Evolutionary conservation across 2,797 vertebrate species (phyloP).

Genomic region (Alauda arvensis): DNA sequence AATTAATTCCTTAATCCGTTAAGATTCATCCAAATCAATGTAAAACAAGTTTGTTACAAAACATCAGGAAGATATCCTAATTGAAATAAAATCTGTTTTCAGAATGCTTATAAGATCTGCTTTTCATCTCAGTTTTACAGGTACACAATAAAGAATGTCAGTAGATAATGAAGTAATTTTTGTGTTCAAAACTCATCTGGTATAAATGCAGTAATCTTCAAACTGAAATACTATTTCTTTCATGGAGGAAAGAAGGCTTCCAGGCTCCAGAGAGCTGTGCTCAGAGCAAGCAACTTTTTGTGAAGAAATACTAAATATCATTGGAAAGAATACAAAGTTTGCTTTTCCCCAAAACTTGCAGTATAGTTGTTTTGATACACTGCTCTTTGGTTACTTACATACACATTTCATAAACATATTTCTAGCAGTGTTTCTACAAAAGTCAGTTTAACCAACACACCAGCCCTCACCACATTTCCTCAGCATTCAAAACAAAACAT

Average conservation of each 20-base stretch:
- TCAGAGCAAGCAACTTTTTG: background rate
- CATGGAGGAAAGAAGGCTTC: background rate
- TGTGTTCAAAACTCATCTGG: background rate
- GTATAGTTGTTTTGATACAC: background rate
- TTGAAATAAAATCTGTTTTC: background rate
- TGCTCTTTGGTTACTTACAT: background rate
- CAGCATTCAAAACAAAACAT: background rate
- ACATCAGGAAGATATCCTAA: background rate
- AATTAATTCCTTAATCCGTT: background rate
- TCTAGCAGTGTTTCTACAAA: background rate
- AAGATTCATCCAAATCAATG: background rate
- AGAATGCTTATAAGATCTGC: background rate
- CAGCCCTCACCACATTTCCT: background rate
- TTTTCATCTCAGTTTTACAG: background rate
- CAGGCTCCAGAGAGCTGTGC: background rate
- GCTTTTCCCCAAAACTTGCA: background rate
- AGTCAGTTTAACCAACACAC: background rate
- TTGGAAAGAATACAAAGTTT: background rate
- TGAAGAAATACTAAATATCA: background rate
- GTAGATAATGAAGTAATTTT: background rate
- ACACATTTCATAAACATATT: background rate
- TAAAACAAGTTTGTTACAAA: background rate
- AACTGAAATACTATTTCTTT: background rate
- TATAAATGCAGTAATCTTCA: background rate
- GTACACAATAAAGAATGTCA: background rate